These are phyloP conservation scores for Staurois parvus DNA, from an alignment of 2,797 vertebrate species.

Conservation along the genomic window DNA sequence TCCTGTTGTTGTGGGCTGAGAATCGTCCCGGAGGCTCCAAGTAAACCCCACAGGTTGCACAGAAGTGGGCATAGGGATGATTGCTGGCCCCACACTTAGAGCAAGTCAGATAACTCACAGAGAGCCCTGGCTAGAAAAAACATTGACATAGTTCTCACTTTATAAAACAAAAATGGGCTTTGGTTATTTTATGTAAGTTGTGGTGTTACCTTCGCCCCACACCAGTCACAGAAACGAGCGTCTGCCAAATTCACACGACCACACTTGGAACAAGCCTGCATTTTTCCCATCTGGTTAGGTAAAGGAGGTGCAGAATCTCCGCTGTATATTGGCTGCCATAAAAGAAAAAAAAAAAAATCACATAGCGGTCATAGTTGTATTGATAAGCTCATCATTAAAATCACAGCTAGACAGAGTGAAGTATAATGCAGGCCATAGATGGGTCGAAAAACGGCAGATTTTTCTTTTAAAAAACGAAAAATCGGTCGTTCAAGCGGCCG, in stretches of 20 bases:
- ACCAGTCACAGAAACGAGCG: constrained; percentile 87
- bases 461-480: no score
- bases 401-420: no score
- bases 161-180: background rate
- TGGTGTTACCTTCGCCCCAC: constrained; percentile 78
- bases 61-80: constrained; percentile 79
- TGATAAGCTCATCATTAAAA: background rate
- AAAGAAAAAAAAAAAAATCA: constrained; percentile 18
- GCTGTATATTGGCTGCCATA: constrained; percentile 66
- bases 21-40: constrained; percentile 72
- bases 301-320: constrained; percentile 64
- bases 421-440: no score
- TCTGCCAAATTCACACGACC: constrained; percentile 72
- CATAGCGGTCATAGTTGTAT: background rate
- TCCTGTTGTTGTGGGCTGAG: constrained; percentile 47
- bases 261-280: constrained; percentile 80
- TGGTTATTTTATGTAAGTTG: background rate
- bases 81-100: constrained; percentile 81
- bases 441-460: no score
- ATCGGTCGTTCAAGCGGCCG: no score
- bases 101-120: constrained; percentile 76
- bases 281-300: constrained; percentile 67
- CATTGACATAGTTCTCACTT: background rate
- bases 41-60: constrained; percentile 80
- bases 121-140: constrained; percentile 69